Evolutionary conservation across 1,140 invertebrate species (phyloP), one percentile per base, ranked within the genome.

Genomic region (Hylaeus volcanicus): DNA sequence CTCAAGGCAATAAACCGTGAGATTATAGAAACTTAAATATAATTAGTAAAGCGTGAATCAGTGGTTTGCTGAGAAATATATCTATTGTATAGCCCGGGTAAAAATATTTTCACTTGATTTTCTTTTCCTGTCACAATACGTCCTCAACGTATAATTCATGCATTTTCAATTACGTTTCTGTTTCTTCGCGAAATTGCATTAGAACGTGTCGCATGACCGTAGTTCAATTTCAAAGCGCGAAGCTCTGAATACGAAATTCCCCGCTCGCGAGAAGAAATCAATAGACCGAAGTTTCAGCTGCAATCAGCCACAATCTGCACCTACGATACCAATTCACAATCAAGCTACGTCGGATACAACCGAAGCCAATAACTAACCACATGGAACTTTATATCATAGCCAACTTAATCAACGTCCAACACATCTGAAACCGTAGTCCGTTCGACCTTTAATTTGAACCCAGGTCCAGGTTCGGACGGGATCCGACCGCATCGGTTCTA

Each of bases 321-420:
- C 79, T 74, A 80, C 64, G 72, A 74, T 69, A 74, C 79, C 79
- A 43, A 74, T 80, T 69, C 73, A 75, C 72, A 75, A 80, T 80
- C 79, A 68, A 68, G 45, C 63, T 26, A 69, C 64, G 55, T 26
- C 43, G 55, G 39, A 75, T 26, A 15, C 11, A 4, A n/a, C 55
- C 9, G 5, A 5, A 26, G 41, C 45, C 78, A 12, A 68, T 14
- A 64, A 45, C n/a, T 68, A 75, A 75, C 79, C 79, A 14, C 79
- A 75, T 55, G 73, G 68, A 79, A 79, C 77, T 79, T 79, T 79
- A 75, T 69, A 75, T 80, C 72, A 75, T 75, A 80, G 72, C 63
- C 72, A 69, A 75, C 79, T 80, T 80, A 80, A 80, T 80, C 79
- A 80, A 80, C 73, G 79, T 80, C 73, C 79, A 80, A 73, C 73